Percentiles rank a stretch among this genome's conserved stretches.
phyloP scores from a whole-genome alignment of 2,888 invertebrate species.

The Nematopogon swammerdamellus region DNA sequence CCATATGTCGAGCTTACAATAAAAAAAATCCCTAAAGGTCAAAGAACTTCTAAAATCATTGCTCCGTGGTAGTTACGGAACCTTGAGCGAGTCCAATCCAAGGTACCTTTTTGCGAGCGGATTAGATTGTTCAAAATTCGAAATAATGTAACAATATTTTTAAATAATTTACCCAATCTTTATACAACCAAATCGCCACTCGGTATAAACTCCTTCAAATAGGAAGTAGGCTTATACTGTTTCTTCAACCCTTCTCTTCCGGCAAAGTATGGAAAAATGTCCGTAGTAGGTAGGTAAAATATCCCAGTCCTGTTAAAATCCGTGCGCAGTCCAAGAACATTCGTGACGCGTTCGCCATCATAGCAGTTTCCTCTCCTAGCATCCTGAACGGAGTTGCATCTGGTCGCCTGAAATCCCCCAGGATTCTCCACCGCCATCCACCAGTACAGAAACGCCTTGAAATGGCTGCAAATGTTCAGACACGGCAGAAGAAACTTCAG shows the following conservation, averaged over 20 bases:
- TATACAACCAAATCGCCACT: conserved; percentile 28
- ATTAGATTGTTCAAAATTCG: too few species aligned
- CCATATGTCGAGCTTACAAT: too few species aligned
- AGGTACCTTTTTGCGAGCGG: too few species aligned
- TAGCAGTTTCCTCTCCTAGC: conserved; percentile 34
- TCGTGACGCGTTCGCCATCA: conserved; percentile 17
- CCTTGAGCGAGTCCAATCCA: too few species aligned
- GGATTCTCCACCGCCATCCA: conserved; percentile 22
- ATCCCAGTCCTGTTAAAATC: conserved; percentile 34
- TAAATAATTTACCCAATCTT: not conserved
- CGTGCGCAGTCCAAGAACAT: conserved; percentile 31
- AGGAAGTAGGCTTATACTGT: conserved; percentile 24
- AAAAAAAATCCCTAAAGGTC: too few species aligned
- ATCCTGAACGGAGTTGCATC: conserved; percentile 25
- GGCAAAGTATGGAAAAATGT: conserved; percentile 26
- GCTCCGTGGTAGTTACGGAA: too few species aligned
- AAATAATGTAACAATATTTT: too few species aligned
- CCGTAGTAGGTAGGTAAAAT: conserved; percentile 33
- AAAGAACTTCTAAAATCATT: too few species aligned
- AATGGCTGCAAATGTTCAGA: conserved; percentile 37
- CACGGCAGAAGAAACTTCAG: conserved; percentile 35
- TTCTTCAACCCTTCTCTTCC: conserved; percentile 26
- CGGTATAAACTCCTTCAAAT: conserved; percentile 25
- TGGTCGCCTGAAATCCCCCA: conserved; percentile 29
- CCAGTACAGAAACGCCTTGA: conserved; percentile 34